Percentiles rank a stretch among this genome's conserved stretches.
phyloP scores from a whole-genome alignment of 2,113 vertebrate genomes.

The Terrapene triunguis region DNA sequence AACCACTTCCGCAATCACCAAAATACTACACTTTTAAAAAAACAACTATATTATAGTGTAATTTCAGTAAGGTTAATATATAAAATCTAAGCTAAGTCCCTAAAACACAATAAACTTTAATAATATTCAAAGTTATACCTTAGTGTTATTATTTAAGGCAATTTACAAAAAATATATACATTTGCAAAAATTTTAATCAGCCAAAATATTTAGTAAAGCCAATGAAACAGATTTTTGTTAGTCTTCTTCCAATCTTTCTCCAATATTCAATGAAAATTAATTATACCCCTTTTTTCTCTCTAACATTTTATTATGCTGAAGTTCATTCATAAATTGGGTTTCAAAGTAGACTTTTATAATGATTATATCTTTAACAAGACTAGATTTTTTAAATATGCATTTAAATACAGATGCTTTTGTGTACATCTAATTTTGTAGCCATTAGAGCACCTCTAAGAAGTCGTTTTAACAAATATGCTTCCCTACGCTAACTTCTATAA shows the following conservation, averaged over 20 bases:
- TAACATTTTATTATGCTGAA: background rate
- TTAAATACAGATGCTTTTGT: slow-evolving; percentile 6
- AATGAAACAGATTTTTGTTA: no score
- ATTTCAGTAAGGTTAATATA: background rate
- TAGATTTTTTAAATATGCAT: background rate
- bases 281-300: background rate
- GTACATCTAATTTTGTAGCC: background rate
- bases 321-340: slow-evolving; percentile 5
- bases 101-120: background rate
- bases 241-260: no score
- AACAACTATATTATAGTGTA: no score
- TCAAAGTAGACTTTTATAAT: background rate
- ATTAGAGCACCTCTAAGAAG: fast-evolving
- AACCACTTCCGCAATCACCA: background rate
- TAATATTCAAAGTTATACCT: background rate
- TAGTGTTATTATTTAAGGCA: background rate
- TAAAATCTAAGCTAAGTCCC: background rate
- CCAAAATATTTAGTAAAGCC: background rate
- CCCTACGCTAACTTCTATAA: background rate
- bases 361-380: background rate
- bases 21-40: no score
- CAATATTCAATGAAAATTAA: background rate
- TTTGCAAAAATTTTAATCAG: background rate
- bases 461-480: background rate
- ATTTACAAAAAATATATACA: background rate